Conservation (phyloP, 1,140 invertebrate genomes). For the Homalodisca vitripennis region DNA sequence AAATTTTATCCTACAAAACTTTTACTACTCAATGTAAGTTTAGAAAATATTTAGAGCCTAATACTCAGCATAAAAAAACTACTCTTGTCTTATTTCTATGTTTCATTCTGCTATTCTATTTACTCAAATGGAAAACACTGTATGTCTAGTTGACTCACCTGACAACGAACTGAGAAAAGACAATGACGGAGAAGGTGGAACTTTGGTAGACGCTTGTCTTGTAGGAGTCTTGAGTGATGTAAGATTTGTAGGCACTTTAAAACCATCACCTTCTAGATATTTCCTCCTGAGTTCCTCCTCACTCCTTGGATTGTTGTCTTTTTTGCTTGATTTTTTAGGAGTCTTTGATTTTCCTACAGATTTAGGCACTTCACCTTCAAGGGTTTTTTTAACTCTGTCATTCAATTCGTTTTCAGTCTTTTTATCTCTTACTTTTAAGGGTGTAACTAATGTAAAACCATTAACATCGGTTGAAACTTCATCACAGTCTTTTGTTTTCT, state of each 20-base stretch:
- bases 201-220: not conserved
- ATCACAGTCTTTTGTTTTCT: not conserved
- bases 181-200: conserved; percentile 9
- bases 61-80: too few species aligned
- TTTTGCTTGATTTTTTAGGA: not conserved
- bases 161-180: conserved; percentile 33
- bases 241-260: not conserved
- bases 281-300: not conserved
- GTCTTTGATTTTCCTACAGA: conserved; percentile 11
- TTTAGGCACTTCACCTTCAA: not conserved
- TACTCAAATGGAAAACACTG: not conserved
- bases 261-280: not conserved
- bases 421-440: conserved; percentile 6
- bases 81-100: too few species aligned
- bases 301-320: not conserved
- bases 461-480: not conserved
- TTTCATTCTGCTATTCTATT: too few species aligned
- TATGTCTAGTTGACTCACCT: conserved; percentile 13
- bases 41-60: too few species aligned
- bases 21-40: too few species aligned
- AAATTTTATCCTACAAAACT: too few species aligned
- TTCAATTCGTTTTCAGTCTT: not conserved
- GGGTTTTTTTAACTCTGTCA: not conserved
- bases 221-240: not conserved
- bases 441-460: not conserved